These are phyloP conservation scores for Lumbricus terrestris DNA, from an alignment of 2,888 invertebrate genomes.

Conservation along the genomic window DNA sequence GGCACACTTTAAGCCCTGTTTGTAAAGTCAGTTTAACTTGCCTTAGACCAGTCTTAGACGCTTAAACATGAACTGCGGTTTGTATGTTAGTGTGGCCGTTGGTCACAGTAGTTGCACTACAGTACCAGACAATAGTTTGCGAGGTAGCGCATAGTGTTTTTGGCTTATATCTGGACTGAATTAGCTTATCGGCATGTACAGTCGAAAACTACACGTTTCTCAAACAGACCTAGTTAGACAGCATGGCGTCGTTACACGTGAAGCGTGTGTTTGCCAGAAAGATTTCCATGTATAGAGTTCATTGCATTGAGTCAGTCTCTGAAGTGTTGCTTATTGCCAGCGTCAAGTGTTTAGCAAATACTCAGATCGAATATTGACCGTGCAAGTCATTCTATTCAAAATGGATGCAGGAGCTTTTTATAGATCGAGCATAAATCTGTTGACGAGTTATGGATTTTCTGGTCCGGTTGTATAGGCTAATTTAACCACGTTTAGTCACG, in stretches of 20 bases:
- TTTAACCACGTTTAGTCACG: too few species aligned
- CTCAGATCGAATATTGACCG: background rate
- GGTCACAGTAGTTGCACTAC: background rate
- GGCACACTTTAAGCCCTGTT: too few species aligned
- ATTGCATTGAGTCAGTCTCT: background rate
- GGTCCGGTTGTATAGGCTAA: too few species aligned
- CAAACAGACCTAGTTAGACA: background rate
- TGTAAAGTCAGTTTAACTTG: too few species aligned
- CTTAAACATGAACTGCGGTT: too few species aligned
- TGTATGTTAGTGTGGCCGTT: background rate
- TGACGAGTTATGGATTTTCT: background rate
- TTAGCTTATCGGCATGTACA: background rate
- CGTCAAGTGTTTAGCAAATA: background rate
- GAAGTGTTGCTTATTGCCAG: background rate
- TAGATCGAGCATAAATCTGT: background rate
- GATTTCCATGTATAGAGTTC: background rate
- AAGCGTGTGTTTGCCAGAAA: background rate
- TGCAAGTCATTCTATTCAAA: background rate
- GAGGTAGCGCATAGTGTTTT: background rate
- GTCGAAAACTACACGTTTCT: background rate
- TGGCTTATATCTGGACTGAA: background rate
- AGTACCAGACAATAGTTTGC: background rate
- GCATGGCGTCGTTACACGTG: background rate
- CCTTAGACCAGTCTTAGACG: too few species aligned
- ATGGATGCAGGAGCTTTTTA: background rate